Evolutionary conservation across 1,140 invertebrate genomes (phyloP), one percentile per base, ranked within the genome.

Genomic region (Lysiphlebus fabarum): DNA sequence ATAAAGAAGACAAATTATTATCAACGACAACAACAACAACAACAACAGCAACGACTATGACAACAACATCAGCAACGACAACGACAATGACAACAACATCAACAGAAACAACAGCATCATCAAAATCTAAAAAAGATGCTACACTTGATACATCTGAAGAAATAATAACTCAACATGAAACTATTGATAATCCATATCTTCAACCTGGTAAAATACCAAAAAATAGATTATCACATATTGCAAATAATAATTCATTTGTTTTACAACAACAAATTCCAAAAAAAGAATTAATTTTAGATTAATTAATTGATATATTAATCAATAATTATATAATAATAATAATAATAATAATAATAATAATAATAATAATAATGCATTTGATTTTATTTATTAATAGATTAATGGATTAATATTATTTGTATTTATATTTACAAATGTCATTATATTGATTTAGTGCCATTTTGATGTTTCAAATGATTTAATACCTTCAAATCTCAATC

Each of bases 121-220:
- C 58, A 45, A 10, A 37, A 58, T 34, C 48, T 33, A 59, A 70
- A 45, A 64, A 65, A 14, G 70, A 69, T 53, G n/a, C n/a, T n/a
- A 73, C 77, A n/a, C 36, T 44, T 1, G 82, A 82, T 66, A 74
- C 73, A 34, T 81, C 76, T 65, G 81, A 80, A 61, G 17, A 83
- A 62, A 77, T 69, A 17, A 68, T 73, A 45, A 69, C 75, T 8
- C 80, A 84, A 61, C 81, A 81, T 69, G 84, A 85, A 53, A 78
- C 84, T 8, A 92, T 93, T 65, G 92, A 95, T 70, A 95, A 94
- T 82, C 92, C 92, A 0, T 95, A 92, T 73, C 80, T 95, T 57
- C 81, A 90, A 37, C 89, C 91, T 1, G 89, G 90, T 0, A 92
- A 91, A 70, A 75, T 91, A 66, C 88, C 90, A 6, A 78, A 82